These are phyloP conservation scores for Sitophilus oryzae DNA, from an alignment of 1,140 invertebrate genomes.

Conservation along the genomic window DNA sequence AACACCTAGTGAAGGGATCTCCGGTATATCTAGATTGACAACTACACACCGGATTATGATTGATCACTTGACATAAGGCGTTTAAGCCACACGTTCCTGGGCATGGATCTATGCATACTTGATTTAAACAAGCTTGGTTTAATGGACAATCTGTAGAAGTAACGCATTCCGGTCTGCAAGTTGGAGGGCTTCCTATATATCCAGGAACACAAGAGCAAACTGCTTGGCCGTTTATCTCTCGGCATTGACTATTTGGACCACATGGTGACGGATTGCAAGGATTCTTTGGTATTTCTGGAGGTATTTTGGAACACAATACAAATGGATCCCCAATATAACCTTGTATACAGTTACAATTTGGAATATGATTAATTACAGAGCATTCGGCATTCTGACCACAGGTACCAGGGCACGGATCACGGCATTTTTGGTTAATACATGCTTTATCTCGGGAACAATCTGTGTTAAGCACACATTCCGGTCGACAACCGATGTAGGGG, in stretches of 20 bases:
- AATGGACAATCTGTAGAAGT: conserved; percentile 61
- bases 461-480: conserved; percentile 62
- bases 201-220: conserved; percentile 62
- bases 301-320: conserved; percentile 51
- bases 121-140: conserved; percentile 63
- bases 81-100: conserved; percentile 57
- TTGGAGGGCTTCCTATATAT: conserved; percentile 61
- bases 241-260: conserved; percentile 60
- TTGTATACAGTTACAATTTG: conserved; percentile 63
- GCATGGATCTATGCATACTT: conserved; percentile 70
- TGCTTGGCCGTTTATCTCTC: conserved; percentile 54
- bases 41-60: conserved; percentile 60
- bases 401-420: conserved; percentile 61
- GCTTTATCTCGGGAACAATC: conserved; percentile 63
- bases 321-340: conserved; percentile 59
- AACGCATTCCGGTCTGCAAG: conserved; percentile 64
- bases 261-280: conserved; percentile 62
- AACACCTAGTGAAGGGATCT: conserved; percentile 61
- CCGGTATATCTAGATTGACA: conserved; percentile 55
- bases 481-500: conserved; percentile 60
- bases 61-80: conserved; percentile 53
- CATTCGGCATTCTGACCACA: conserved; percentile 64
- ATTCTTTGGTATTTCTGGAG: conserved; percentile 41
- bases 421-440: conserved; percentile 64
- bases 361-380: conserved; percentile 62